Evolutionary conservation across 2,113 vertebrate genomes (phyloP), one percentile per base, ranked within the genome.

Genomic region (Dromiciops gliroides): DNA sequence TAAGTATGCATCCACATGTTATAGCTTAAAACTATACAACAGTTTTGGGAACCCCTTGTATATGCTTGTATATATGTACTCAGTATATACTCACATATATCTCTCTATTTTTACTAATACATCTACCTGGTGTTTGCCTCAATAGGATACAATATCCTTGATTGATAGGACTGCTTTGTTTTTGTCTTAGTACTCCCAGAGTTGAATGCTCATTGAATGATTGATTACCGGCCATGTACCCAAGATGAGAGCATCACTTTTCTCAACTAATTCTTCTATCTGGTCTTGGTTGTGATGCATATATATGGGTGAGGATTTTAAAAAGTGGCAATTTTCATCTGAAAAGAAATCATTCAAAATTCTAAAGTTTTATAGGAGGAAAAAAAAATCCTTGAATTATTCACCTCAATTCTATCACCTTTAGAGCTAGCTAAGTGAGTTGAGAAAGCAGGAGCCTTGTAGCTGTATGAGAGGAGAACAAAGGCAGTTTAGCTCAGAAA

Each of bases 391-490:
- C 31, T 89, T 93, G 52, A 19, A 2, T 50, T 75, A 91, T 7
- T 93, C 2, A 51, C 14, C 2, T 53, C 67, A 93, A 37, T 67
- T 67, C 12, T 37, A 93, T 26, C 50, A n/a, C 37, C 37, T 25
- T n/a, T 67, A 50, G 31, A 83, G 37, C 2, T 95, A 0, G 53
- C 50, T 91, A 11, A 5, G 37, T 48, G 25, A 10, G 3, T 24
- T 22, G 96, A 96, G 25, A 22, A 95, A 52, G 90, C 1, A 94
- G 48, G 8, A 90, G 37, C 91, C 16, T 56, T 92, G n/a, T 28
- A 31, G n/a, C 48, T 97, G 12, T 0, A 0, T 67, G 22, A 95
- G 24, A 12, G 7, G 16, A 60, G 8, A 92, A 12, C 16, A 25
- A 25, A 53, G 93, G 37, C 2, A 91, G 16, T 11, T 11, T 0